These are phyloP conservation scores for Harmothoe impar DNA, from an alignment of 2,888 invertebrate genomes.

Conservation along the genomic window DNA sequence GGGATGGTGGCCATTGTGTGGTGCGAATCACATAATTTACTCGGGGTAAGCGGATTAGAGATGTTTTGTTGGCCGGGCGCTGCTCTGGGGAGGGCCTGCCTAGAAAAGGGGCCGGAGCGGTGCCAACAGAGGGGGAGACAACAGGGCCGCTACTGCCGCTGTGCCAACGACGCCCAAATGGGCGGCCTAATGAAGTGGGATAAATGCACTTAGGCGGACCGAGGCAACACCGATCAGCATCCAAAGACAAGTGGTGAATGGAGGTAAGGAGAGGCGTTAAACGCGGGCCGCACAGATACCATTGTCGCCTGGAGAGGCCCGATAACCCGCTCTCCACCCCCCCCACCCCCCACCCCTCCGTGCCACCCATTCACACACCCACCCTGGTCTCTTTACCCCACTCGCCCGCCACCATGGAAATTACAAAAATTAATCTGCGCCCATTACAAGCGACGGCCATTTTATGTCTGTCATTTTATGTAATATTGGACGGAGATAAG, in stretches of 20 bases:
- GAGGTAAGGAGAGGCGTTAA: slow-evolving; percentile 62
- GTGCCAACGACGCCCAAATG: background rate
- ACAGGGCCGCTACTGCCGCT: background rate
- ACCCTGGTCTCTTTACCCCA: background rate
- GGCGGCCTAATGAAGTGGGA: slow-evolving; percentile 59
- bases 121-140: background rate
- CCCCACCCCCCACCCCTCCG: background rate
- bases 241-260: slow-evolving; percentile 56
- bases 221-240: slow-evolving; percentile 49
- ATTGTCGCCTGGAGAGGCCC: slow-evolving; percentile 54
- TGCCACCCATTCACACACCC: too few relatives aligned
- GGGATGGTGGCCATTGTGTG: slow-evolving; percentile 49
- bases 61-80: slow-evolving; percentile 48
- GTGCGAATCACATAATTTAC: slow-evolving; percentile 64
- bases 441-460: slow-evolving; percentile 46
- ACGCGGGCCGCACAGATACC: slow-evolving; percentile 26
- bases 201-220: slow-evolving; percentile 62
- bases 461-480: slow-evolving; percentile 63
- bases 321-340: slow-evolving; percentile 53
- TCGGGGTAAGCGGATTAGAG: slow-evolving; percentile 63
- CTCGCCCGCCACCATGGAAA: slow-evolving; percentile 44
- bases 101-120: background rate
- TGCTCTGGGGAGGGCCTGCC: background rate
- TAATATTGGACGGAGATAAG: slow-evolving; percentile 63
- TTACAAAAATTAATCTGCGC: slow-evolving; percentile 64